Evolutionary conservation across 2,797 vertebrate genomes (phyloP).

Genomic region (Manis pentadactyla): DNA sequence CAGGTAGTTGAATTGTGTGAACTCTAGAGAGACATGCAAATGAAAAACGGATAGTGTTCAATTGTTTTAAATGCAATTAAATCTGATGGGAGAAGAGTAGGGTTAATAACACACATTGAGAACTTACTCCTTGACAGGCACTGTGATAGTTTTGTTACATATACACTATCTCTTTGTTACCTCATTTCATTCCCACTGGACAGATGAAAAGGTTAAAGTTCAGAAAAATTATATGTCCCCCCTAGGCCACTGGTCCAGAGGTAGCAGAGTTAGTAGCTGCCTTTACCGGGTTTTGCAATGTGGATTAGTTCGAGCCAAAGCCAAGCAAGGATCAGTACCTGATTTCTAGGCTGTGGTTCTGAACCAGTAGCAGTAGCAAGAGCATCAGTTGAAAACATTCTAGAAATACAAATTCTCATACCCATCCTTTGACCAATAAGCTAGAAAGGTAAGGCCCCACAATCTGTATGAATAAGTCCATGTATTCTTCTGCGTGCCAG

Average conservation of each 20-base stretch:
- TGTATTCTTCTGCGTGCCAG: background rate
- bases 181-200: background rate
- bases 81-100: background rate
- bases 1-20: background rate
- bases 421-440: background rate
- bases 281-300: background rate
- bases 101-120: background rate
- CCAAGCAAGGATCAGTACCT: background rate
- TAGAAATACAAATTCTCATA: background rate
- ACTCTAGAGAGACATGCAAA: background rate
- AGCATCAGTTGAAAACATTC: background rate
- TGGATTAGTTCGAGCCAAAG: background rate
- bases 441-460: background rate
- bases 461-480: background rate
- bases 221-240: background rate
- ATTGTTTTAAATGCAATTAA: constrained; percentile 23
- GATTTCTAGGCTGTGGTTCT: background rate
- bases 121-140: background rate
- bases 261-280: background rate
- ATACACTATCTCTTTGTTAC: background rate
- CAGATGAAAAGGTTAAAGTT: background rate
- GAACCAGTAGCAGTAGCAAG: background rate
- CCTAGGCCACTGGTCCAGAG: background rate
- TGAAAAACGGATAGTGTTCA: background rate
- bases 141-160: background rate